These are phyloP conservation scores for Amia ocellicauda DNA, from an alignment of 2,113 vertebrate genomes.

Conservation along the genomic window DNA sequence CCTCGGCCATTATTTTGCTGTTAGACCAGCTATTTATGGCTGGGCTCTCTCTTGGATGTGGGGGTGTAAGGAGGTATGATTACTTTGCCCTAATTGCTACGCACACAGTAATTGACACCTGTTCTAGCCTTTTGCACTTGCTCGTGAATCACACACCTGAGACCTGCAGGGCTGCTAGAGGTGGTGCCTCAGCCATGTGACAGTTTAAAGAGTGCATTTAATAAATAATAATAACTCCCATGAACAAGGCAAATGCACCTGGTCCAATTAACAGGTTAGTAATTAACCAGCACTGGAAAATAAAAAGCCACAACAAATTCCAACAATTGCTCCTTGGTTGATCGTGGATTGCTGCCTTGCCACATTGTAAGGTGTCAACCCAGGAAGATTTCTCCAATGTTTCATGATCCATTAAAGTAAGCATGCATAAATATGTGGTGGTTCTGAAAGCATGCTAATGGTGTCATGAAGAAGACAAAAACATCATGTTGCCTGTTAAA, in stretches of 20 bases:
- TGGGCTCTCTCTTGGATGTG: constrained; percentile 79
- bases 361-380: no score
- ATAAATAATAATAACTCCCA: constrained; percentile 58
- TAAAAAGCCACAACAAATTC: constrained; percentile 9
- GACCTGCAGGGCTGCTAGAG: constrained; percentile 74
- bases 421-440: no score
- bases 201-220: constrained; percentile 59
- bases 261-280: constrained; percentile 64
- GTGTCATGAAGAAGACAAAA: no score
- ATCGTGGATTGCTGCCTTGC: no score
- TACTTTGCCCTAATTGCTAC: constrained; percentile 91
- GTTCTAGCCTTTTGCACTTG: constrained; percentile 79
- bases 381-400: no score
- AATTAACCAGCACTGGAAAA: constrained; percentile 52
- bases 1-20: constrained; percentile 59
- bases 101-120: constrained; percentile 86
- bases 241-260: constrained; percentile 57
- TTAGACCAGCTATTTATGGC: constrained; percentile 83
- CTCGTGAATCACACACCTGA: constrained; percentile 88
- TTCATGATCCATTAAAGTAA: no score
- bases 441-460: no score
- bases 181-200: constrained; percentile 84
- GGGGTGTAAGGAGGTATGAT: constrained; percentile 74
- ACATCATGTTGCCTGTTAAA: no score
- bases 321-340: no score